Percentiles rank a stretch among this genome's conserved stretches.
These are phyloP conservation scores for Epinephelus lanceolatus DNA, from an alignment of 2,113 vertebrate species.

Conservation along the genomic window DNA sequence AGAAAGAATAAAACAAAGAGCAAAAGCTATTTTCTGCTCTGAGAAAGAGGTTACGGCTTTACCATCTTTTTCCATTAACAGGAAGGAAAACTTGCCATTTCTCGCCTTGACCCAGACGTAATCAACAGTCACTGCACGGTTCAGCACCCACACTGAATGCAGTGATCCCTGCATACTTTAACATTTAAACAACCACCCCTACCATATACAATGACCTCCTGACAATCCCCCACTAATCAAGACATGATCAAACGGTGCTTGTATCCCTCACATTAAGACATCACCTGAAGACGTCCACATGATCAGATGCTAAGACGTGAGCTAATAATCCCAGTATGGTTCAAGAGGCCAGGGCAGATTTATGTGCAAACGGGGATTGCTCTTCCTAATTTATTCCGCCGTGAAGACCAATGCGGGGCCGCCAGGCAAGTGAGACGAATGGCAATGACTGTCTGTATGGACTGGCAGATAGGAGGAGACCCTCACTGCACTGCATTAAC, in stretches of 20 bases:
- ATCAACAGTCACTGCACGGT: slow-evolving; percentile 57
- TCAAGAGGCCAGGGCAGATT: slow-evolving; percentile 66
- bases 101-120: slow-evolving; percentile 49
- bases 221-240: slow-evolving; percentile 54
- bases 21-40: slow-evolving; percentile 1
- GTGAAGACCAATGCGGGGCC: slow-evolving; percentile 62
- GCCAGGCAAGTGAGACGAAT: slow-evolving; percentile 72
- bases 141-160: slow-evolving; percentile 40
- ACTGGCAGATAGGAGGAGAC: slow-evolving; percentile 65
- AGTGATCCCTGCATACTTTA: slow-evolving; percentile 66
- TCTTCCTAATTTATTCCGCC: slow-evolving; percentile 68
- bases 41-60: slow-evolving; percentile 7
- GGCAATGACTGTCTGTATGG: slow-evolving; percentile 72
- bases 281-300: slow-evolving; percentile 19
- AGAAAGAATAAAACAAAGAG: slow-evolving; percentile 20
- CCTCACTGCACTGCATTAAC: slow-evolving; percentile 77
- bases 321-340: slow-evolving; percentile 50
- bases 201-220: slow-evolving; percentile 46
- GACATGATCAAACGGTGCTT: slow-evolving; percentile 54
- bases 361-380: slow-evolving; percentile 71
- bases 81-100: slow-evolving; percentile 65
- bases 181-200: slow-evolving; percentile 64
- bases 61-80: slow-evolving; percentile 58
- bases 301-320: slow-evolving; percentile 58
- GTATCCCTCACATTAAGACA: slow-evolving; percentile 27